Base-by-base conservation (phyloP, 1,140 invertebrate genomes). In the Zaprionus capensis region DNA sequence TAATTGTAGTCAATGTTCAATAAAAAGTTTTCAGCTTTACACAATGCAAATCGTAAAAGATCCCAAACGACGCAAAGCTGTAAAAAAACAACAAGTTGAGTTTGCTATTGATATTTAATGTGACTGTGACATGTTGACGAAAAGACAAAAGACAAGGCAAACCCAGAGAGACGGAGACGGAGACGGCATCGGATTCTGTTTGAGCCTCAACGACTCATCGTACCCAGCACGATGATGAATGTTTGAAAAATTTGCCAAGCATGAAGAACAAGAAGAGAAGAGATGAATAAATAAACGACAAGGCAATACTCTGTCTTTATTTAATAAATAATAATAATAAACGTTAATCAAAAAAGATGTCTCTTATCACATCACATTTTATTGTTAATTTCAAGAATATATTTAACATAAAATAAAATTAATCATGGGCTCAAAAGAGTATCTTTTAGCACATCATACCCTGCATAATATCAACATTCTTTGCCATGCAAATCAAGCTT, bases 1-100 rank as follows among this genome's bases (percentile, higher is more conserved):
- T 88, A 88, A 88, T 88, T 88, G 81, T 88, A 78, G 85, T 81
- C 85, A 90, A 84, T 82, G 78, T 80, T 75, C 85, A 90, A 85
- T 90, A 87, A 80, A 87, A 85, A 68, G 26, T 67, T 62, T 58
- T 57, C 51, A 70, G 71, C 78, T 87, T 86, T 67, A 81, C 84
- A 88, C 83, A 87, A 87, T 84, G 83, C 76, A 82, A 67, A 59
- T n/a, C 44, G 55, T 51, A 51, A 51, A 51, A 67, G 17, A 15
- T 28, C 24, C 22, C 24, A 67, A 34, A 34, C 31, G 31, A 34
- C 31, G 31, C 9, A 34, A 46, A 46, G 57, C 81, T 74, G 68
- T 68, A 83, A 77, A 73, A 67, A 79, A 61, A 12, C 26, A 20
- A 11, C 41, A 9, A 17, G 71, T 12, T 28, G 14, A 2, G 55